Conservation (phyloP, 2,113 vertebrate species). For the Cavia aperea region DNA sequence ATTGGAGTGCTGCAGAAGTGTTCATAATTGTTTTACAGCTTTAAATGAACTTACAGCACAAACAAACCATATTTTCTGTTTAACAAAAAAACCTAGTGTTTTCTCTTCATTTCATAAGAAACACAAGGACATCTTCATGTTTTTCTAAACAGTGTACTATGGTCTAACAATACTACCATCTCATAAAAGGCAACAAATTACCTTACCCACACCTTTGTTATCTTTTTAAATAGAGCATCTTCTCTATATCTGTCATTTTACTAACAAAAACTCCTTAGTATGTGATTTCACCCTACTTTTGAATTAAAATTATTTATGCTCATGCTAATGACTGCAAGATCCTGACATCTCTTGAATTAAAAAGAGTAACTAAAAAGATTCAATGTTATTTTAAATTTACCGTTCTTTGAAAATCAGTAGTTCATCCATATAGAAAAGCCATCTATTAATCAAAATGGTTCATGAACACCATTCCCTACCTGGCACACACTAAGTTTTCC, state of each 20-base stretch:
- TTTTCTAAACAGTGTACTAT: not conserved
- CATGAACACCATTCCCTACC: not conserved
- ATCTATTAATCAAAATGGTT: not conserved
- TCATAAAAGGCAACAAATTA: constrained; percentile 17
- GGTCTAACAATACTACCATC: not conserved
- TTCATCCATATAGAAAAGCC: not conserved
- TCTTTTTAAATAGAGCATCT: constrained; percentile 18
- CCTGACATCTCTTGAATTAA: constrained; percentile 33
- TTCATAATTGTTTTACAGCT: not conserved
- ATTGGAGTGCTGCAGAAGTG: not conserved
- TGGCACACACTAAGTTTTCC: not conserved
- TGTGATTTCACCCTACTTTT: not conserved
- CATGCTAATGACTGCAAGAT: constrained; percentile 27
- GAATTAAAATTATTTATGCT: constrained; percentile 44
- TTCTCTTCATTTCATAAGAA: not conserved
- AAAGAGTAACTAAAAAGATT: constrained; percentile 2
- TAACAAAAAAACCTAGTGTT: not conserved
- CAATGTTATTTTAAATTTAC: not conserved
- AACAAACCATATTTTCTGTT: constrained; percentile 18
- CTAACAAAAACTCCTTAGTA: constrained; percentile 28
- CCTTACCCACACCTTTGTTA: not conserved
- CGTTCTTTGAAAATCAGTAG: not conserved
- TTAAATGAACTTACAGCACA: not conserved
- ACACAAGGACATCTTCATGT: not conserved
- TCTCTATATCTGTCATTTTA: constrained; percentile 1